Evolutionary conservation across 2,113 vertebrate species (phyloP).

Genomic region (Macroglossus sobrinus): DNA sequence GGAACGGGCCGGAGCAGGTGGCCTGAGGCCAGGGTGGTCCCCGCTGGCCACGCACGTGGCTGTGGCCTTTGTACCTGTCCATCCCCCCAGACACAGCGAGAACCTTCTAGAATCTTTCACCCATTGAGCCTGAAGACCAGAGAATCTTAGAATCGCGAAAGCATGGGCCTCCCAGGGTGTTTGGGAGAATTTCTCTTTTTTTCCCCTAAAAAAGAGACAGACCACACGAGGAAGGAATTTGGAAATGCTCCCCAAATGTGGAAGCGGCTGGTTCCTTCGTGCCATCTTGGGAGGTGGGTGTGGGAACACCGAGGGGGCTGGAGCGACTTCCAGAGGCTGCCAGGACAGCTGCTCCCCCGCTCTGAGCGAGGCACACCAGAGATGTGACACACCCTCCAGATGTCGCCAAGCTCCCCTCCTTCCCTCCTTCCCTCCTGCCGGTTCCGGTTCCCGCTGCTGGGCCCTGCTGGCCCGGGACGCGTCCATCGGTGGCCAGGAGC

Average conservation of each 20-base stretch:
- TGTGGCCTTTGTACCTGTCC: neutral
- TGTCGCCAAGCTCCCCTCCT: neutral
- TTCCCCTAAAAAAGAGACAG: neutral
- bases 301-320: neutral
- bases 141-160: neutral
- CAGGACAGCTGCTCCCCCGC: constrained; percentile 33
- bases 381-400: neutral
- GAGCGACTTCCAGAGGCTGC: neutral
- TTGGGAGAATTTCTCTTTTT: neutral
- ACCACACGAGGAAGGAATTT: constrained; percentile 56
- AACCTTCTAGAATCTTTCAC: neutral
- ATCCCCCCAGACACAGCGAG: neutral
- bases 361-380: neutral
- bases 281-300: constrained; percentile 33
- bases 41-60: rapidly evolving
- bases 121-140: neutral
- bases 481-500: neutral
- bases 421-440: neutral
- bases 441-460: neutral
- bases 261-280: neutral
- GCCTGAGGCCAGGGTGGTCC: neutral
- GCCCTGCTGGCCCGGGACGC: neutral
- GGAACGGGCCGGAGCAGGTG: neutral
- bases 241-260: constrained; percentile 25
- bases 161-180: neutral